phyloP scores from a whole-genome alignment of 2,797 vertebrate genomes.

The Chloroceryle amazona region DNA sequence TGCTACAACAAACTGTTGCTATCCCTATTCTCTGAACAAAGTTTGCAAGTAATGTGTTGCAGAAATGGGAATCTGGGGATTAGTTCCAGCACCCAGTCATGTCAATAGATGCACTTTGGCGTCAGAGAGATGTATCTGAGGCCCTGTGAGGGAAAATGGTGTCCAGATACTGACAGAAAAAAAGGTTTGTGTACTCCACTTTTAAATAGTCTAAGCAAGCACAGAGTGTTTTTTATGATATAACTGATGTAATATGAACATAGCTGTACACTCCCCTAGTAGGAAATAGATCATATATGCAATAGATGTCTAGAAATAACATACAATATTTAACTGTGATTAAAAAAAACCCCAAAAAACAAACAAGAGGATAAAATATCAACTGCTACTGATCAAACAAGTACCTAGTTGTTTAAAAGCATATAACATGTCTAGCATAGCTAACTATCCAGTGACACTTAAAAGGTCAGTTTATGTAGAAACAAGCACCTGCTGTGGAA shows the following conservation, averaged over 20 bases:
- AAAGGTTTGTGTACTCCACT: neutral
- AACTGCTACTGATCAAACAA: neutral
- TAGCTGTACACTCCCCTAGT: neutral
- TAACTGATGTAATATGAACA: neutral
- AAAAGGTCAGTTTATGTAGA: neutral
- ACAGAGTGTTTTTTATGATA: neutral
- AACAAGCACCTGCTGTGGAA: neutral
- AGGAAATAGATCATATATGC: neutral
- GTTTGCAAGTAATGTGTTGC: neutral
- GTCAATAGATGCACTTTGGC: neutral
- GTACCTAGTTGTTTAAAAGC: conserved; percentile 8
- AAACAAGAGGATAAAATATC: neutral
- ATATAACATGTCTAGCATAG: neutral
- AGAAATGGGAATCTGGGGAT: neutral
- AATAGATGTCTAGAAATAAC: neutral
- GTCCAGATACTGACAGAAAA: neutral
- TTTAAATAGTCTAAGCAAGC: neutral
- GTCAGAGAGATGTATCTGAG: neutral
- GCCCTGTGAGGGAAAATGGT: neutral
- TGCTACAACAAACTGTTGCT: neutral
- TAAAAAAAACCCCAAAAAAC: neutral
- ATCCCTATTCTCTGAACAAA: neutral
- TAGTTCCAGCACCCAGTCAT: neutral
- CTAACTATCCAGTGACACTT: neutral
- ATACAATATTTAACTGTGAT: neutral